Evolutionary conservation across 2,797 vertebrate species (phyloP).

Genomic region (Aratinga solstitialis): DNA sequence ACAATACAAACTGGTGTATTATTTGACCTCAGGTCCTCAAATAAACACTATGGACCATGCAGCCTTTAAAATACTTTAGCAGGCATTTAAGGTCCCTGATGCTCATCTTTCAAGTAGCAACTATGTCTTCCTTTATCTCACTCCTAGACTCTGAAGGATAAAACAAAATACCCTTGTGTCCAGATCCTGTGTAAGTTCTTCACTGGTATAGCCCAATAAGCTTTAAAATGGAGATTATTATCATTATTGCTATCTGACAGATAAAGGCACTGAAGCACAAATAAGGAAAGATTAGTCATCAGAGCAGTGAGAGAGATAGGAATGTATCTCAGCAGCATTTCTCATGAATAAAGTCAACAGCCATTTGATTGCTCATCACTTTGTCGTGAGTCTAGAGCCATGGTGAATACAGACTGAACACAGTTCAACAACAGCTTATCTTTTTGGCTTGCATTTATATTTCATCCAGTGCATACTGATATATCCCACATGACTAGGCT

Average conservation of each 20-base stretch:
- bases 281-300: not conserved
- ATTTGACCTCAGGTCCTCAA: not conserved
- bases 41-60: not conserved
- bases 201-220: not conserved
- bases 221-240: not conserved
- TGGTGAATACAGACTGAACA: not conserved
- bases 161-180: not conserved
- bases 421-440: not conserved
- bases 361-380: not conserved
- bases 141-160: not conserved
- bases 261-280: not conserved
- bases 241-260: not conserved
- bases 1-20: not conserved
- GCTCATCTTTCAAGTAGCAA: not conserved
- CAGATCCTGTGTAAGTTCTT: not conserved
- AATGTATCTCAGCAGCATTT: not conserved
- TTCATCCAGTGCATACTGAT: not conserved
- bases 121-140: not conserved
- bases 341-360: not conserved
- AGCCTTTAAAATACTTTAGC: not conserved
- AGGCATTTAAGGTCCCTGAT: not conserved
- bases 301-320: not conserved
- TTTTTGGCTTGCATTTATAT: not conserved
- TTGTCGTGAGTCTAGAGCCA: not conserved
- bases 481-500: not conserved